These are phyloP conservation scores for Pristis pectinata DNA, from an alignment of 2,797 vertebrate species.

Conservation along the genomic window DNA sequence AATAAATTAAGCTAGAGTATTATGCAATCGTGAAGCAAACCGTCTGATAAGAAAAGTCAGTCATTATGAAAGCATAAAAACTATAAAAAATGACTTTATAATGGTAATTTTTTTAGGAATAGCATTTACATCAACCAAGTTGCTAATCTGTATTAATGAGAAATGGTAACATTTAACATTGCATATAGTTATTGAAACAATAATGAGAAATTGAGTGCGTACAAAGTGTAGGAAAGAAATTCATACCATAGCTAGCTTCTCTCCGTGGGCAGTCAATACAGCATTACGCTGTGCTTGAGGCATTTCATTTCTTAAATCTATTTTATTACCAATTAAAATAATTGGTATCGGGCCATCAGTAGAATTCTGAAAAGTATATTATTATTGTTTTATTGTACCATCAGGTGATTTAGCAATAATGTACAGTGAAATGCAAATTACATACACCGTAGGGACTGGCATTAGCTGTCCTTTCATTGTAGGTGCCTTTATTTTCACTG, in stretches of 20 bases:
- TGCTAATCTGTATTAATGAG: neutral
- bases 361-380: conserved; percentile 52
- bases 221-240: neutral
- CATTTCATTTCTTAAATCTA: conserved; percentile 50
- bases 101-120: neutral
- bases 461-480: neutral
- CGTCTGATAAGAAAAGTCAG: too few species aligned
- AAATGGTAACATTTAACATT: neutral
- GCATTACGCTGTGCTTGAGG: conserved; percentile 42
- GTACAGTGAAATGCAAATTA: neutral
- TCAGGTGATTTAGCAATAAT: neutral
- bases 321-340: conserved; percentile 67
- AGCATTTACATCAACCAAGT: neutral
- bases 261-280: conserved; percentile 52
- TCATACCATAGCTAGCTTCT: conserved; percentile 61
- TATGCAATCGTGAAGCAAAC: too few species aligned
- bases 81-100: neutral
- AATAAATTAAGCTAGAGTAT: neutral
- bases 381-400: neutral
- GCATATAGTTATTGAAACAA: neutral
- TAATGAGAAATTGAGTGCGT: neutral
- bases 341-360: conserved; percentile 51
- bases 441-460: neutral
- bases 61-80: too few species aligned
- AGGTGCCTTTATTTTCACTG: neutral